Conservation (phyloP, 2,888 invertebrate species). For the Scrobipalpa costella region DNA sequence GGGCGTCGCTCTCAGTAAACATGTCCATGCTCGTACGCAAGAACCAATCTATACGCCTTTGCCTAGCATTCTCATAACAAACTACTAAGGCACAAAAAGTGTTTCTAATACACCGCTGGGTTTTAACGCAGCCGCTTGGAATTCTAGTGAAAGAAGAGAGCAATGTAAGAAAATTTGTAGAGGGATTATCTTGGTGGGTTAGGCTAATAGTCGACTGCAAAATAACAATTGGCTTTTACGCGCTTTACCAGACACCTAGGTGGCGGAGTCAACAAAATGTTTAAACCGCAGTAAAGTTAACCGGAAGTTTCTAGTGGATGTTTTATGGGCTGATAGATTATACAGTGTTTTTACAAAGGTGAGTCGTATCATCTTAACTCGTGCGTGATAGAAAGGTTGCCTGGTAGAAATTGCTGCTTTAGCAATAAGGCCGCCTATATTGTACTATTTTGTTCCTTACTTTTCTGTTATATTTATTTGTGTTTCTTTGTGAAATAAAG, state of each 20-base stretch:
- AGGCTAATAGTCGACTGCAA: not conserved
- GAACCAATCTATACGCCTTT: conserved; percentile 26
- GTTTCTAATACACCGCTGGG: not conserved
- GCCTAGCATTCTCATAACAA: conserved; percentile 24
- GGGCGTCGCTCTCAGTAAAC: conserved; percentile 36
- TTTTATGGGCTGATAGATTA: not conserved
- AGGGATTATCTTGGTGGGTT: not conserved
- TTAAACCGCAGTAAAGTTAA: not conserved
- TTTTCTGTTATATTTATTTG: too few relatives aligned
- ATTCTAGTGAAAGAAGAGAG: not conserved
- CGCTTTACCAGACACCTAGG: conserved; percentile 31
- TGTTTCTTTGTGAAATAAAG: too few relatives aligned
- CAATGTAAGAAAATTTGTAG: conserved; percentile 1
- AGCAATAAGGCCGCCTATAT: too few relatives aligned
- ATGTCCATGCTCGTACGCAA: not conserved
- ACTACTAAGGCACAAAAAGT: not conserved
- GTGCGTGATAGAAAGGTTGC: too few relatives aligned
- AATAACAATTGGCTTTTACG: conserved; percentile 8
- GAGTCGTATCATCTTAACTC: too few relatives aligned
- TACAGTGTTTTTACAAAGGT: not conserved
- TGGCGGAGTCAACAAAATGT: conserved; percentile 14
- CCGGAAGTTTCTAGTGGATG: not conserved
- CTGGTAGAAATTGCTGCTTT: too few relatives aligned
- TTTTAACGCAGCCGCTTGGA: not conserved
- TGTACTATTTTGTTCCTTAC: too few relatives aligned